Evolutionary conservation across 2,113 vertebrate genomes (phyloP), one percentile per base, ranked within the genome.

Genomic region (Tragelaphus scriptus): DNA sequence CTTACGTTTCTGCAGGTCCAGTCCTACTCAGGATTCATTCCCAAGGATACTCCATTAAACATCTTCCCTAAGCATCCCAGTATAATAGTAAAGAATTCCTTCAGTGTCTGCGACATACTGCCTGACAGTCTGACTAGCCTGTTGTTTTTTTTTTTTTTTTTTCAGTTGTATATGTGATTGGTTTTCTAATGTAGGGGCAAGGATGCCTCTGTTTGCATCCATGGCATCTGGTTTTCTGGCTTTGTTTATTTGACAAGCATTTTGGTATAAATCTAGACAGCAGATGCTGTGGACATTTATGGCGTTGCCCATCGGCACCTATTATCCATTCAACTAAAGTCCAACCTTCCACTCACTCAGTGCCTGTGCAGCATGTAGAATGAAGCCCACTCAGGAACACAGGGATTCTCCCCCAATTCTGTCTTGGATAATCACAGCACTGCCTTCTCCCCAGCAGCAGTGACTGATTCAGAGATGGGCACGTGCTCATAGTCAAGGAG

Each of bases 51-150:
- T 36, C 1, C 61, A 53, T 95, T 36, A 15, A 23, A 15, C 51
- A 23, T 77, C 49, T 86, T 77, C 12, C 25, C 32, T 59, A 9
- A 47, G 4, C 11, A 23, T 47, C 26, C 51, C 53, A 56, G 36
- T 13, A 7, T 44, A 44, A 77, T 25, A 4, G 23, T 17, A 65
- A 85, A 91, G 4, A n/a, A 32, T 58, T 1, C 1, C 9, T 86
- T 85, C 2, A 21, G 21, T 21, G 30, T 5, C 3, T 75, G 1
- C 5, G 47, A 1, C 4, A 40, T 0, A 15, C 1, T 90, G 3
- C 2, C 44, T 85, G 28, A 56, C 2, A 63, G 49, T 91, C 26
- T 58, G 40, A 5, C 36, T 81, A 53, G 5, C 5, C 63, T 90
- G 12, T 0, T 4, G 51, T n/a, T 30, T 26, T 40, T 47, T 40